Percentiles rank a stretch among this genome's conserved stretches.
phyloP scores from a whole-genome alignment of 2,797 vertebrate species.

The Hipposideros larvatus region DNA sequence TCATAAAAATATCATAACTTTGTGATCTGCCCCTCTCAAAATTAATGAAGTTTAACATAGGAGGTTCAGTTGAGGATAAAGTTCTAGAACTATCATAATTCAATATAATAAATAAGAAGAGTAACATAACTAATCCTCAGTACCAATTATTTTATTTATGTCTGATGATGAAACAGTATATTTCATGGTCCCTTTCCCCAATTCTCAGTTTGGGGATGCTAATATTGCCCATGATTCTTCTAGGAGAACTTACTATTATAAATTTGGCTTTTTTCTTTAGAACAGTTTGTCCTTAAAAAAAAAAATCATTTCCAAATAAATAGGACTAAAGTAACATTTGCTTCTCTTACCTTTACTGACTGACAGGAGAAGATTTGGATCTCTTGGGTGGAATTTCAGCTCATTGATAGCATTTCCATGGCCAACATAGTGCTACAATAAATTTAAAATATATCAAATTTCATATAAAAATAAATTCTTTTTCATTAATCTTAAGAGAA shows the following conservation, averaged over 20 bases:
- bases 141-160: conserved; percentile 3
- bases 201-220: not conserved
- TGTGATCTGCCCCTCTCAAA: not conserved
- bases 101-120: not conserved
- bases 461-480: conserved; percentile 1
- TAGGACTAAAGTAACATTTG: not conserved
- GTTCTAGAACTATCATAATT: not conserved
- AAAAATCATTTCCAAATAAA: conserved; percentile 37
- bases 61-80: not conserved
- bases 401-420: conserved; percentile 99
- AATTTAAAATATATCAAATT: conserved; percentile 82
- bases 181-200: not conserved
- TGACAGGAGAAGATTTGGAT: conserved; percentile 98
- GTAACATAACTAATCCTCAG: not conserved
- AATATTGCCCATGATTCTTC: not conserved
- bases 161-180: not conserved
- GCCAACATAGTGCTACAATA: conserved; percentile 97
- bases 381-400: conserved; percentile 98
- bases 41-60: not conserved
- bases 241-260: not conserved
- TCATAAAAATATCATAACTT: not conserved
- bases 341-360: conserved; percentile 97
- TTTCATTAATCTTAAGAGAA: conserved; percentile 46
- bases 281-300: not conserved
- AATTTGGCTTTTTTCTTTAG: not conserved